Base-by-base conservation (phyloP, 2,113 vertebrate genomes). In the Notechis scutatus region DNA sequence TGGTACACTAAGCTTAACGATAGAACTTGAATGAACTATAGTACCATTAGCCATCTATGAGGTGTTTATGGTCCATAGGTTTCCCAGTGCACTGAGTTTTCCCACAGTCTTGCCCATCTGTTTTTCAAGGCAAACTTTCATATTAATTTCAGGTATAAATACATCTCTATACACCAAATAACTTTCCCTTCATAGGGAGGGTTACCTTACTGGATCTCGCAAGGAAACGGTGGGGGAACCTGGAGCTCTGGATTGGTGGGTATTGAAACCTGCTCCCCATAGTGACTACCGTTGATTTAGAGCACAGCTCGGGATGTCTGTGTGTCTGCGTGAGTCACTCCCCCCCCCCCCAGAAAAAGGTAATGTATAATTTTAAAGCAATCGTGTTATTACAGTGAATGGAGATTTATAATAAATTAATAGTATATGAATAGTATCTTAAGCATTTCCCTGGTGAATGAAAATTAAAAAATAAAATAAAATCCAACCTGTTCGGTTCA, bases 381-480 rank as follows among this genome's bases (percentile, higher is more conserved):
- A 89, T 42, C 74, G 87, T 61, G n/a, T 74, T 87, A 39, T 87
- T 92, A 74, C 90, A 92, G 74, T 94, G 91, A 92, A 92, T 92
- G 88, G 81, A 92, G 91, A 92, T 39, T 90, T 92, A 92, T 87
- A 69, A 87, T 89, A 93, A 92, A 39, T 90, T 87, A 90, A 92
- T 74, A 42, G 24, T 20, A 45, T 45, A 45, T 45, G 3, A 42
- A 39, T 90, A 92, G 91, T 92, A 94, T 90, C 93, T 50, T 91
- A 94, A 92, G 59, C 88, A 90, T 74, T 92, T 92, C 91, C 88
- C 91, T 88, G 88, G 61, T 92, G 91, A 90, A 94, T 57, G 59
- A 90, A 94, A 39, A 92, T 89, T 89, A 57, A 87, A 64, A 81
- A 92, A 92, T 56, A 90, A 90, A 93, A 90, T 90, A 90, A 90